Base-by-base conservation (phyloP, 2,797 vertebrate genomes). In the Ispidina picta region DNA sequence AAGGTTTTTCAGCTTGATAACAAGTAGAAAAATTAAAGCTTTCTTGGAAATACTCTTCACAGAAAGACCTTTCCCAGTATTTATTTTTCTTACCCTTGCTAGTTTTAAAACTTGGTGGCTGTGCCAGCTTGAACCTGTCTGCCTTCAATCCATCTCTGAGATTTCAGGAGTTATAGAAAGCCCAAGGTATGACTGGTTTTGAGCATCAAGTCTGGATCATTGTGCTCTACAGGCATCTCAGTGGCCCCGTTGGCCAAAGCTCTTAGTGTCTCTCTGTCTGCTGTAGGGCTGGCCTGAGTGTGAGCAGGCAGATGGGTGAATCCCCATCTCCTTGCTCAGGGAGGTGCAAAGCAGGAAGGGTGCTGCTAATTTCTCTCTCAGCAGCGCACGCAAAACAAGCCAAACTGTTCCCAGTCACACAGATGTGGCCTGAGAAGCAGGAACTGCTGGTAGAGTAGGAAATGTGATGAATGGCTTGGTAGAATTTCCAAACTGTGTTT, bases 371-470 rank as follows among this genome's bases (percentile, higher is more conserved):
- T 59, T 58, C 39, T 21, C 2, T 46, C 39, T 43, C 5, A 1
- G 35, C 60, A 58, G 10, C 2, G 0, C 5, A 28, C 37, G 25
- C 26, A 49, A 28, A 87, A 8, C 18, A 25, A 8, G 6, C 31
- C 1, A 21, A 58, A 51, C 51, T 56, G 1, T n/a, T 68, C 17
- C 46, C 0, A 0, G 14, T 25, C 7, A 0, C 0, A 1, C 56
- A 4, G 56, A 8, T 22, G 49, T 9, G 55, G 33, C 44, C 62
- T 26, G 70, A 63, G 73, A 65, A 14, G 6, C 7, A 2, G 43
- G 9, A 2, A 20, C 5, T 13, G 66, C 2, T 55, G 51, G 6
- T 10, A 23, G 52, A 64, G 39, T 15, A 54, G 31, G 19, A 25
- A 70, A 49, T 8, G 11, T 12, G 5, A 51, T 41, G 51, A 68